Evolutionary conservation across 2,888 invertebrate genomes (phyloP), one percentile per base, ranked within the genome.

Genomic region (Calameuta filiformis): DNA sequence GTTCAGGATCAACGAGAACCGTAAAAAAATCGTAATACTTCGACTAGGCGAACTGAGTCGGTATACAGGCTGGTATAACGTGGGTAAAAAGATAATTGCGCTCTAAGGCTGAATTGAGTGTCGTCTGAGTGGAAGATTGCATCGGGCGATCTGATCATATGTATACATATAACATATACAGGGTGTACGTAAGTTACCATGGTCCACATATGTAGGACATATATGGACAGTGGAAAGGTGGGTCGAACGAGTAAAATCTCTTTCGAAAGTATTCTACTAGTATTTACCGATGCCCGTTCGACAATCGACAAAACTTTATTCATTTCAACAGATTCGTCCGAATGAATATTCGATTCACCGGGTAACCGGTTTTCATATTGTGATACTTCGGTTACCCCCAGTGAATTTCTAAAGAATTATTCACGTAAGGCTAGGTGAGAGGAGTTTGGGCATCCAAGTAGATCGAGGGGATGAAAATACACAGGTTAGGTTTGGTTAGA

Each of bases 91-190:
- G 87, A 85, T 88, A 88, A 88, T 87, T 88, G 87, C 83, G 81
- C 81, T 84, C 83, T 82, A 83, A 83, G 81, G 87, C 83, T 84
- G 84, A 84, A 85, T 84, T 84, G 85, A 88, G 89, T 89, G 87
- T 86, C 86, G 89, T 85, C 89, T 89, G 89, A 89, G 88, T 89
- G 89, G 89, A 89, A 89, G 88, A 89, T 89, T 89, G 89, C 88
- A 87, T 85, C 83, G 56, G 56, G 23, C 23, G 56, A 56, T 56
- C 56, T 9, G 56, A 56, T 56, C 56, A 56, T 23, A 23, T 0
- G 9, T 15, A 2, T 23, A 23, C 0, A 2, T 15, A 2, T 0
- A 33, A 3, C 9, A 40, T 40, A 23, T 23, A 40, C 4, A 56
- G 15, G 56, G 56, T 56, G 15, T 56, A 56, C 23, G 9, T 15